Evolutionary conservation across 1,140 invertebrate species (phyloP).

Genomic region (Nomia melanderi): DNA sequence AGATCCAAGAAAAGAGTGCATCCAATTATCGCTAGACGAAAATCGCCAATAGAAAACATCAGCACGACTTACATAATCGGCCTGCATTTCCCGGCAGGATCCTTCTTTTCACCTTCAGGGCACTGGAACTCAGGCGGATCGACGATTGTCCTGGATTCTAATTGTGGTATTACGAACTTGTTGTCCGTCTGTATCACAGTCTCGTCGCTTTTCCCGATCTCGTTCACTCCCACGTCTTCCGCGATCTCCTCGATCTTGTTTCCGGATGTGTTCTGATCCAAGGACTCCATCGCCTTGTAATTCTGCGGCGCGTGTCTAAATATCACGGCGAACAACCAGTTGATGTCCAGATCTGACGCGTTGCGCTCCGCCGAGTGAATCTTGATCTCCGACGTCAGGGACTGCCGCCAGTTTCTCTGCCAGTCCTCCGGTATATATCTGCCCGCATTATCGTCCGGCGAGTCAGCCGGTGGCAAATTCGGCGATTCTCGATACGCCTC

Average conservation of each 20-base stretch:
- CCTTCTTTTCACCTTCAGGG: neutral
- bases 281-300: neutral
- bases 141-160: slow-evolving; percentile 24
- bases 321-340: too few species aligned
- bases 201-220: neutral
- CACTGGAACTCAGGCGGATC: neutral
- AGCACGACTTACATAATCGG: slow-evolving; percentile 22
- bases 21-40: neutral
- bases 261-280: rapidly evolving
- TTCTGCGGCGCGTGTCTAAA: too few species aligned
- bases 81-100: slow-evolving; percentile 29
- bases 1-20: too few species aligned
- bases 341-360: neutral
- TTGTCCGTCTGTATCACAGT: neutral
- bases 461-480: neutral
- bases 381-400: slow-evolving; percentile 12
- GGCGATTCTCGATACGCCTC: neutral
- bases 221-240: neutral
- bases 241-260: too few species aligned
- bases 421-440: neutral
- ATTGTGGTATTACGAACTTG: neutral
- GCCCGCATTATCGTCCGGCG: neutral
- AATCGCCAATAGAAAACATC: neutral
- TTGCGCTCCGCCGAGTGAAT: slow-evolving; percentile 3
- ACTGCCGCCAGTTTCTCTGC: neutral